Base-by-base conservation (phyloP, 1,140 invertebrate genomes). In the Aphidius ervi region DNA sequence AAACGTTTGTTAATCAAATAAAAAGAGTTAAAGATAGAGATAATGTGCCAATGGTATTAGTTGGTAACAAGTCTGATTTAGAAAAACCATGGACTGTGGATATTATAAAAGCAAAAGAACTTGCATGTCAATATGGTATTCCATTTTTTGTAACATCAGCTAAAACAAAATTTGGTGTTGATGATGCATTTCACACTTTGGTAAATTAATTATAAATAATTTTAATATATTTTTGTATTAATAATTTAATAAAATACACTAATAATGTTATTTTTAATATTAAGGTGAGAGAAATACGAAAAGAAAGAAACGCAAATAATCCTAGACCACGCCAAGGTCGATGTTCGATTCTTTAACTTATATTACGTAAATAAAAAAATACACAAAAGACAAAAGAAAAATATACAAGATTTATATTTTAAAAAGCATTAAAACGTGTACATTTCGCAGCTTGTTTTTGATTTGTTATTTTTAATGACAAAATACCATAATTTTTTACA, bases 21-120 rank as follows among this genome's bases (percentile, higher is more conserved):
- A 95, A 97, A 81, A 84, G 97, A 72, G 97, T 99, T 6, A 99
- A 99, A 85, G 97, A 99, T 85, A 94, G 95, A 9, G 97, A 99
- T 76, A 96, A 99, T 81, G 96, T 99, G 62, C 96, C 95, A 56
- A 98, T 98, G 95, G 94, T 98, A 82, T 87, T 99, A 81, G 97
- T 99, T 61, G 97, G 97, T 50, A 99, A 99, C 82, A 99, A 99
- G 83, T 97, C 96, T 81, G 97, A 99, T 83, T 84, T 99, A 65
- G 86, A 88, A 49, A 80, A 84, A 65, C 86, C 90, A 42, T 87
- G 95, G 81, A 89, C 90, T 62, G 93, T 98, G 42, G 91, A 96
- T 75, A 91, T 92, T 84, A 85, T 84, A 63, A 87, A 91, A 79
- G 94, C 93, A 9, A 85, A 88, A 77, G 92, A 95, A 77, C 87